Evolutionary conservation across 2,888 invertebrate genomes (phyloP).

Genomic region (Heliconius erato): DNA sequence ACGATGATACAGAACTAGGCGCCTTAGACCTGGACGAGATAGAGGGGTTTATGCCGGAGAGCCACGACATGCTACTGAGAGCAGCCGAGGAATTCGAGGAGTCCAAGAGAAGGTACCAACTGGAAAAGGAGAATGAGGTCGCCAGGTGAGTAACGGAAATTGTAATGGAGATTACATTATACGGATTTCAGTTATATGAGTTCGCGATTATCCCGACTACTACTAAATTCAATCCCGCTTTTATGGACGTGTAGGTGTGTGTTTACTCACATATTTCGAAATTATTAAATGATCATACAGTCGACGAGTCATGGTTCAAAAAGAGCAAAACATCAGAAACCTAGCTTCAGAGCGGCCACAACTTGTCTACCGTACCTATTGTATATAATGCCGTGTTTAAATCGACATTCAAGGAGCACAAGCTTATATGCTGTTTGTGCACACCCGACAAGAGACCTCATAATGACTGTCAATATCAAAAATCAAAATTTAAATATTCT

Average conservation of each 20-base stretch:
- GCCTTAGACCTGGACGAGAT: slow-evolving; percentile 96
- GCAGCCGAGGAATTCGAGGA: slow-evolving; percentile 92
- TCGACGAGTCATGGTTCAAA: neutral
- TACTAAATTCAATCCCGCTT: neutral
- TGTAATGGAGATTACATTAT: neutral
- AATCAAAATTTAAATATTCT: too few relatives aligned
- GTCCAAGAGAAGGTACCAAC: slow-evolving; percentile 80
- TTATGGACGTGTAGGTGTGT: neutral
- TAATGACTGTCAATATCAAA: too few relatives aligned
- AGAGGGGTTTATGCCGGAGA: slow-evolving; percentile 90
- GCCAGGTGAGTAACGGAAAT: slow-evolving; percentile 69
- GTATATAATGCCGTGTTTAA: too few relatives aligned
- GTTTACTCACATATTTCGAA: neutral
- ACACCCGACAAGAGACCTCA: too few relatives aligned
- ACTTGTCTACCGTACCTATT: too few relatives aligned
- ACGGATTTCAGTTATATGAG: too few relatives aligned
- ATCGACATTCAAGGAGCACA: too few relatives aligned
- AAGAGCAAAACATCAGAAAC: too few relatives aligned
- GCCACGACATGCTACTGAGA: slow-evolving; percentile 89
- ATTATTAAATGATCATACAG: too few relatives aligned
- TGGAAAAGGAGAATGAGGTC: slow-evolving; percentile 84
- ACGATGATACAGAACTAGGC: slow-evolving; percentile 95
- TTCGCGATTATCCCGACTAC: neutral
- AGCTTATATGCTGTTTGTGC: too few relatives aligned
- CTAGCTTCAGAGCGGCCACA: too few relatives aligned